Conservation (phyloP, 1,140 invertebrate genomes). For the Carposina sasakii region DNA sequence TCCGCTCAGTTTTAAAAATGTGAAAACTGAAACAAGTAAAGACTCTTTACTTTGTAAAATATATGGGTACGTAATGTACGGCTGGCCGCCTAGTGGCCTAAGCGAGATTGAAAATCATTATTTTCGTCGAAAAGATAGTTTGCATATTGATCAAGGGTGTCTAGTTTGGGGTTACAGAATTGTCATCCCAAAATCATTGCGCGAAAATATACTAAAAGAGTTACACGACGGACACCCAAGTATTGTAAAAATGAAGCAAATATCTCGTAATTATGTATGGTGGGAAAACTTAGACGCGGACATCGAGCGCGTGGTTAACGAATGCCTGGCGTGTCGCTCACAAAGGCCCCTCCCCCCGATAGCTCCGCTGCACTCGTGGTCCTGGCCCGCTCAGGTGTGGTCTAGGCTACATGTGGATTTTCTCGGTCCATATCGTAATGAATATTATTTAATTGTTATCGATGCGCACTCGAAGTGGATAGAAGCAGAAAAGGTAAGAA, state of each 20-base stretch:
- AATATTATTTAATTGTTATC: conserved; percentile 53
- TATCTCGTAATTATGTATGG: conserved; percentile 56
- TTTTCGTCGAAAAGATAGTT: conserved; percentile 16
- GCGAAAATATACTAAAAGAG: conserved; percentile 28
- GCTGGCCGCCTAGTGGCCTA: conserved; percentile 19
- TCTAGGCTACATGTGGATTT: conserved; percentile 65
- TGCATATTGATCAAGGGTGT: conserved; percentile 26
- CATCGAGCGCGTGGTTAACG: conserved; percentile 39
- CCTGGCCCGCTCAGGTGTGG: conserved; percentile 39
- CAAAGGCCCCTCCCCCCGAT: conserved; percentile 15
- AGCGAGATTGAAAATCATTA: conserved; percentile 13
- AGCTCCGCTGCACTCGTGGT: conserved; percentile 22
- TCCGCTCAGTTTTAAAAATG: conserved; percentile 9
- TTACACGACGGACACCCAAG: conserved; percentile 38
- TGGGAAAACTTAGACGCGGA: conserved; percentile 70
- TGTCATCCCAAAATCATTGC: conserved; percentile 27
- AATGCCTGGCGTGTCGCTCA: conserved; percentile 38
- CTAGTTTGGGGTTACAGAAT: conserved; percentile 35
- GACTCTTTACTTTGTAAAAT: conserved; percentile 9
- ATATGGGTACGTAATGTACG: conserved; percentile 15
- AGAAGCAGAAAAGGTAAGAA: conserved; percentile 30
- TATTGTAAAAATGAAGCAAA: conserved; percentile 35
- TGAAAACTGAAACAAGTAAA: conserved; percentile 8
- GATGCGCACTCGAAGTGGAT: conserved; percentile 61
- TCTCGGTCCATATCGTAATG: conserved; percentile 49